A percentile compares a stretch with the other conserved stretches of the same genome.
These are phyloP conservation scores for Mycogona germanica DNA, from an alignment of 2,888 invertebrate species.

Conservation along the genomic window DNA sequence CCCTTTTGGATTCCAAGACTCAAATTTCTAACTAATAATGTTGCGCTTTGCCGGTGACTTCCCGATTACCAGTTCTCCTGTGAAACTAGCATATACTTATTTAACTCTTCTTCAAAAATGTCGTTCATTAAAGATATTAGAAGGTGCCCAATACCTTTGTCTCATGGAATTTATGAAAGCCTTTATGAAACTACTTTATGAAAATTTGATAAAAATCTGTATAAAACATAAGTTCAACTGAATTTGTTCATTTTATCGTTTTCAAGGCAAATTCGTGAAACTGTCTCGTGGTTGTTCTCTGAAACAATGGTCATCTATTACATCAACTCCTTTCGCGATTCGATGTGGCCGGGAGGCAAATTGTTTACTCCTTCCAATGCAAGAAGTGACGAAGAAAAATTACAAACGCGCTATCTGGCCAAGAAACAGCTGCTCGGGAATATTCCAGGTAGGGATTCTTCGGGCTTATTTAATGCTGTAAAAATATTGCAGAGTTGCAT, in stretches of 20 bases:
- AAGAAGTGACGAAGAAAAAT: slow-evolving; percentile 48
- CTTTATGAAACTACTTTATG: no score
- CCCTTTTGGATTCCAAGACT: no score
- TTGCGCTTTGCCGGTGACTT: no score
- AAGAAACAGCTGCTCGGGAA: slow-evolving; percentile 33
- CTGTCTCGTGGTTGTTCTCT: slow-evolving; percentile 72
- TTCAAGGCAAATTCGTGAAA: slow-evolving; percentile 70
- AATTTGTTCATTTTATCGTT: no score
- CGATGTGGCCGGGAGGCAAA: slow-evolving; percentile 75
- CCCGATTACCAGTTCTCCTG: no score
- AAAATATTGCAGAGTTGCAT: background rate
- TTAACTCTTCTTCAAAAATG: no score
- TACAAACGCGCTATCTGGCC: slow-evolving; percentile 33
- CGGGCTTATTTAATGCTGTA: background rate
- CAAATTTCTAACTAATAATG: background rate
- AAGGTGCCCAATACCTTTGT: no score
- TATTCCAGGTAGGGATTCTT: slow-evolving; percentile 32
- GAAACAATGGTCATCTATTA: slow-evolving; percentile 86
- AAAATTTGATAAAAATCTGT: no score
- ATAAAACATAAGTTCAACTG: no score
- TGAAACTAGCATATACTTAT: no score
- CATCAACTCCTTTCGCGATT: slow-evolving; percentile 64
- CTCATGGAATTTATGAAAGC: no score
- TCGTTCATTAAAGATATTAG: no score
- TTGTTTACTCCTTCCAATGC: slow-evolving; percentile 41